Percentiles rank a stretch among this genome's conserved stretches.
Conservation (phyloP, 2,888 invertebrate genomes). For the Eledone cirrhosa region DNA sequence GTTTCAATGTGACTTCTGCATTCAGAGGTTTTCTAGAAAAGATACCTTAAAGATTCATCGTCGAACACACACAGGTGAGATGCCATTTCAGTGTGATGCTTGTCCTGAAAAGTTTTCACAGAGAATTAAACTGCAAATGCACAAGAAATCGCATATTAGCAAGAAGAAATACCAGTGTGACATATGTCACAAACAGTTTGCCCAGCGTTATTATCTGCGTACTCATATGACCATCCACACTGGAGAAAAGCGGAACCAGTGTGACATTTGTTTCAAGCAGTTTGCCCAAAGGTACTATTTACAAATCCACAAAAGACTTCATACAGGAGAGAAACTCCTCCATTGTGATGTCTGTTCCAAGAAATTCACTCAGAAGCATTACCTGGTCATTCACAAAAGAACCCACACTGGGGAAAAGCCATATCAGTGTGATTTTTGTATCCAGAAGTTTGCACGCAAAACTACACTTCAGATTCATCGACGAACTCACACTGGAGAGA, state of each 20-base stretch:
- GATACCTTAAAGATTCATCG: conserved; percentile 14
- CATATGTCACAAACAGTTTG: conserved; percentile 14
- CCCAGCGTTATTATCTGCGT: conserved; percentile 16
- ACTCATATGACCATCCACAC: neutral
- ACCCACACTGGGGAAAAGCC: conserved; percentile 21
- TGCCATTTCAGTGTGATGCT: conserved; percentile 5
- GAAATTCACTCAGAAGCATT: conserved; percentile 16
- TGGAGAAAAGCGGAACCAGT: conserved; percentile 1
- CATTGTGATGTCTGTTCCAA: conserved; percentile 3
- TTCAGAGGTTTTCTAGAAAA: conserved; percentile 8
- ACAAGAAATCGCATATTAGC: conserved; percentile 8
- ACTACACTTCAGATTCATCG: conserved; percentile 12
- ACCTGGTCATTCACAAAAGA: neutral
- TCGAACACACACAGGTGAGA: conserved; percentile 1
- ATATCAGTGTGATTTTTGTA: conserved; percentile 11
- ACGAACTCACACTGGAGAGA: conserved; percentile 3
- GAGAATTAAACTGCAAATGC: conserved; percentile 10
- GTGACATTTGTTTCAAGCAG: conserved; percentile 6
- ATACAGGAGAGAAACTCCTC: neutral
- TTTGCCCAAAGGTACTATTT: conserved; percentile 18
- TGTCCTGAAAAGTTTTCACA: conserved; percentile 16
- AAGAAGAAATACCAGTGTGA: conserved; percentile 21
- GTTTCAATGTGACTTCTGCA: conserved; percentile 17
- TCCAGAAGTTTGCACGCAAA: conserved; percentile 18
- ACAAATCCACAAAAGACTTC: conserved; percentile 10